Evolutionary conservation across 2,113 vertebrate species (phyloP), one percentile per base, ranked within the genome.

Genomic region (Condylura cristata): DNA sequence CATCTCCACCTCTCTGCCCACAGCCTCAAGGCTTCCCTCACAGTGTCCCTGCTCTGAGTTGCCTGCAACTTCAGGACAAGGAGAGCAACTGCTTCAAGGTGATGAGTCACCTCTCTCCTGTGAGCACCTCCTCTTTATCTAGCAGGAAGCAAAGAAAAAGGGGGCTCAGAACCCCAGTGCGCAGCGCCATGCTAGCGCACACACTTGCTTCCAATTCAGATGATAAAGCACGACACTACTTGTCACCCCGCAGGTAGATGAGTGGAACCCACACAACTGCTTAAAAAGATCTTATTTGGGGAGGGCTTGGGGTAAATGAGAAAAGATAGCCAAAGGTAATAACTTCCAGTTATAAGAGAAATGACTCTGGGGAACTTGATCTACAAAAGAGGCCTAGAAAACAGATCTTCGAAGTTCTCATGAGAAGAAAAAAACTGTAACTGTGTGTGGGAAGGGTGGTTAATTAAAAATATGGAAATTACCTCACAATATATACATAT

Each of bases 21-120:
- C 34, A 96, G 95, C 37, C 89, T 95, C 76, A 93, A 93, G 93
- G 46, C 37, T 20, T 58, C 88, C 56, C 11, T 93, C 56, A 86
- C 66, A 28, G 51, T 89, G 75, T 78, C 34, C 37, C 94, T 95
- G 95, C 80, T 91, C 83, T 6, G 41, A 88, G 63, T 92, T 8
- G 37, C 53, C 51, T 89, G 95, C 76, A 93, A 93, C 79, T 88
- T 92, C 70, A n/a, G 16, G 48, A 17, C 46, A 68, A 28, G 26
- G 82, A 87, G 41, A 53, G 78, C 56, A 11, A 75, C 17, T 84
- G 93, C 65, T 76, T 94, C 48, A 63, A 66, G 22, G 61, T 26
- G 0, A 71, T 63, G 32, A 96, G 96, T 63, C 65, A 37, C 32
- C 37, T 9, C 16, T 44, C 16, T 53, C 56, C 39, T 56, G 4